These are phyloP conservation scores for Myotis vivesi DNA, from an alignment of 2,797 vertebrate species.

Conservation along the genomic window DNA sequence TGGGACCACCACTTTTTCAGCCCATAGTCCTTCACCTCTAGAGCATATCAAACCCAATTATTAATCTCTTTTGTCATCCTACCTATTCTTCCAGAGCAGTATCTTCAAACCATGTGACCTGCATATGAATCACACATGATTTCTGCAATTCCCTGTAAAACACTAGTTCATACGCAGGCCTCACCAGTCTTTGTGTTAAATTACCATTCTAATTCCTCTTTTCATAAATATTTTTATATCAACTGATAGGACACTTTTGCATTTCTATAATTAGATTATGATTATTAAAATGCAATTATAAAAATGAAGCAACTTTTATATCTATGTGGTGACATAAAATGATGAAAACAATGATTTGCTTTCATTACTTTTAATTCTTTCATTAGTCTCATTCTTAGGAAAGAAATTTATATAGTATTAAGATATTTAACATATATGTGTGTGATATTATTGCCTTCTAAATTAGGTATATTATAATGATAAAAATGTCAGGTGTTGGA, in stretches of 20 bases:
- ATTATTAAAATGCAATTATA: slow-evolving; percentile 9
- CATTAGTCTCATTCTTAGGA: not conserved
- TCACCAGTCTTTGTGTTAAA: not conserved
- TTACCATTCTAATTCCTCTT: slow-evolving; percentile 1
- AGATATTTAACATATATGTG: not conserved
- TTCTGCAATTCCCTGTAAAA: slow-evolving; percentile 48
- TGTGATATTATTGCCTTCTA: not conserved
- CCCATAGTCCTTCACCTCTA: slow-evolving; percentile 55
- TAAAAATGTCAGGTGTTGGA: not conserved
- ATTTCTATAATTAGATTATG: slow-evolving; percentile 34
- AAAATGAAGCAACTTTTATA: slow-evolving; percentile 24
- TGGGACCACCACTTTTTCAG: slow-evolving; percentile 41
- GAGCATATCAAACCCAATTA: slow-evolving; percentile 66
- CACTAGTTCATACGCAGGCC: slow-evolving; percentile 13
- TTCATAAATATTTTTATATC: slow-evolving; percentile 43
- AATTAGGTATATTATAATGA: not conserved
- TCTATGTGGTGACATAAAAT: not conserved
- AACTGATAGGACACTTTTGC: not conserved
- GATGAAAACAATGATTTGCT: not conserved
- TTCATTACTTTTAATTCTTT: not conserved
- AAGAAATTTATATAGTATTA: not conserved
- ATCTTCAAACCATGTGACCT: slow-evolving; percentile 50
- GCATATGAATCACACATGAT: slow-evolving; percentile 55
- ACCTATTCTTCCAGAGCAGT: slow-evolving; percentile 49
- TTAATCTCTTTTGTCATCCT: slow-evolving; percentile 61